A percentile compares a stretch with the other conserved stretches of the same genome.
phyloP scores from a whole-genome alignment of 2,113 vertebrate species.

The Suricata suricatta region DNA sequence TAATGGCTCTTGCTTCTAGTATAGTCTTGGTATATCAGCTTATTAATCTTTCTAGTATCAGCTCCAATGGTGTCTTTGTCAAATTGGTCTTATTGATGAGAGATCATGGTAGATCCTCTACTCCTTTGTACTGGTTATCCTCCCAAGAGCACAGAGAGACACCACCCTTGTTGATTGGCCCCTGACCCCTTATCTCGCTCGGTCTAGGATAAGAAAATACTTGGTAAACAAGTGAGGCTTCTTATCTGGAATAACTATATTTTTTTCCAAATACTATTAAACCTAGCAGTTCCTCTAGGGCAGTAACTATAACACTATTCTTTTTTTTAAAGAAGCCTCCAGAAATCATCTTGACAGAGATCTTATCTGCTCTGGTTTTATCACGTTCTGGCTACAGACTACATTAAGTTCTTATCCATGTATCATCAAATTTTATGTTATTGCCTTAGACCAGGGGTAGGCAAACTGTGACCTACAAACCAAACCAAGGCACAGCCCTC shows the following conservation, averaged over 20 bases:
- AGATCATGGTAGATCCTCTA: rapidly evolving
- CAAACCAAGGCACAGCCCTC: too few species aligned
- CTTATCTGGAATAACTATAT: background rate
- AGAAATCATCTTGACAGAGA: background rate
- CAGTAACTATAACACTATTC: background rate
- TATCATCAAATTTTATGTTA: background rate
- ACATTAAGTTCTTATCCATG: background rate
- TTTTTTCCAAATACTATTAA: background rate
- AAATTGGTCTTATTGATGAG: rapidly evolving
- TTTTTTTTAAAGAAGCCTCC: background rate
- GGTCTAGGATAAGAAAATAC: background rate
- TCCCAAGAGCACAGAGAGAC: background rate
- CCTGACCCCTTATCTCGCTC: background rate
- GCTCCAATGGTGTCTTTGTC: rapidly evolving
- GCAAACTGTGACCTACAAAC: rapidly evolving
- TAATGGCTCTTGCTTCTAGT: background rate
- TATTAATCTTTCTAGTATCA: background rate
- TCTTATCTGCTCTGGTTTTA: background rate
- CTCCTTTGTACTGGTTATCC: too few species aligned
- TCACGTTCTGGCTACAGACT: background rate
- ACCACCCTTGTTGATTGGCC: background rate
- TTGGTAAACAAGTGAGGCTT: background rate
- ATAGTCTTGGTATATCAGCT: background rate
- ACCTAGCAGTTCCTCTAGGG: background rate
- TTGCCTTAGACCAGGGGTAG: background rate